These are phyloP conservation scores for Drosophila orosa DNA, from an alignment of 1,140 invertebrate genomes.

Conservation along the genomic window DNA sequence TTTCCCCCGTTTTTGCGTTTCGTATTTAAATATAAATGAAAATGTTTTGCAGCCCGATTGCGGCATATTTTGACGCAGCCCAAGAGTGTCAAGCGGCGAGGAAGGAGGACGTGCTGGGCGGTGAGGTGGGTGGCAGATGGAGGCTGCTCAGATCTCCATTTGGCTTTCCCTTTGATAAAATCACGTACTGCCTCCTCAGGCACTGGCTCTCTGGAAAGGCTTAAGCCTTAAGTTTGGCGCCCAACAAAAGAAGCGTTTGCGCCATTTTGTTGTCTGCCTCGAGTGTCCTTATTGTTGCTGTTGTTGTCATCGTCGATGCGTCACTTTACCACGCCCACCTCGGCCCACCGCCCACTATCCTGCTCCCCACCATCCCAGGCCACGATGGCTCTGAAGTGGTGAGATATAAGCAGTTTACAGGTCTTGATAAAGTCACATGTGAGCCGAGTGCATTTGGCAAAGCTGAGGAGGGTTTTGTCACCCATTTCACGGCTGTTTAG, in stretches of 20 bases:
- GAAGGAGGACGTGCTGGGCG: not conserved
- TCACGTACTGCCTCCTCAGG: constrained; percentile 76
- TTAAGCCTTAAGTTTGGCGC: constrained; percentile 71
- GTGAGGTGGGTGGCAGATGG: not conserved
- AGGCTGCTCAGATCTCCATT: constrained; percentile 36
- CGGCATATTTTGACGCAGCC: constrained; percentile 81
- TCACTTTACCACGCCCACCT: constrained; percentile 32
- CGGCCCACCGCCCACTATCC: not conserved
- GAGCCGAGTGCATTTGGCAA: constrained; percentile 46
- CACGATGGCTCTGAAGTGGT: constrained; percentile 34
- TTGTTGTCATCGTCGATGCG: constrained; percentile 46
- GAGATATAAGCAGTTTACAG: constrained; percentile 54
- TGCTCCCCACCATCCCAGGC: not conserved
- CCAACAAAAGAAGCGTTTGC: constrained; percentile 64
- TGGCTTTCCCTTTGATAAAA: constrained; percentile 78
- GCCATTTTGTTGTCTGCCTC: constrained; percentile 64
- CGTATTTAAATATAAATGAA: constrained; percentile 83
- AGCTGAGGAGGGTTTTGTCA: constrained; percentile 37
- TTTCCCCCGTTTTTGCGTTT: constrained; percentile 21
- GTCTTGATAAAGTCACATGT: constrained; percentile 66
- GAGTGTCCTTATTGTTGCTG: constrained; percentile 42
- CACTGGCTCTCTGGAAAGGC: constrained; percentile 57
- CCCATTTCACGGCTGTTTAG: constrained; percentile 62
- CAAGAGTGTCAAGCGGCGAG: constrained; percentile 40
- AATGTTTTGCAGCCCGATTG: constrained; percentile 81